These are phyloP conservation scores for Drosophila rhopaloa DNA, from an alignment of 1,140 invertebrate genomes.

Conservation along the genomic window DNA sequence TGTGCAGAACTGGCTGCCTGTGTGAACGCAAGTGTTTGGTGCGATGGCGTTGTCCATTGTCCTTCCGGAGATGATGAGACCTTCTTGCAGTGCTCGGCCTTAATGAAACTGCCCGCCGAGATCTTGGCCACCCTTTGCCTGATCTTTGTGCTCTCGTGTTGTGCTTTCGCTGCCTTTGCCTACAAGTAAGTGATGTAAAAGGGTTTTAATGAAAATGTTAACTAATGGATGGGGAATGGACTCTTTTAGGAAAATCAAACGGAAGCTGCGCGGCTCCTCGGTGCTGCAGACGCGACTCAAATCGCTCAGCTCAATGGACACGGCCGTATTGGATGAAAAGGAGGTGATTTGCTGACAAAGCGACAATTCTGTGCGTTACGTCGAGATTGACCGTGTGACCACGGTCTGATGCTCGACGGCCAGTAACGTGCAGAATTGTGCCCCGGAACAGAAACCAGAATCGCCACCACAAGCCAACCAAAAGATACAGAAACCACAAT, in stretches of 20 bases:
- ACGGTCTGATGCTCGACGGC: slow-evolving; percentile 89
- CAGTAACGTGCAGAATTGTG: slow-evolving; percentile 84
- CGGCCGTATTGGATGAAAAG: slow-evolving; percentile 92
- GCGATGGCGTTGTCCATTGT: slow-evolving; percentile 93
- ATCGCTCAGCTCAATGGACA: slow-evolving; percentile 90
- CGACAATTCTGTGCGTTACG: slow-evolving; percentile 96
- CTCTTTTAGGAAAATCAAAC: slow-evolving; percentile 80
- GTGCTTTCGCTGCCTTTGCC: slow-evolving; percentile 79
- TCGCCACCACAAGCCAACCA: slow-evolving; percentile 35
- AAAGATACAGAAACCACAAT: slow-evolving; percentile 40
- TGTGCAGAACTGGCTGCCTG: slow-evolving; percentile 95
- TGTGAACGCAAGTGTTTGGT: slow-evolving; percentile 94
- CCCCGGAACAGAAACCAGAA: slow-evolving; percentile 70
- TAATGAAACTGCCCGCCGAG: slow-evolving; percentile 90
- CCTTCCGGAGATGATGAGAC: slow-evolving; percentile 95
- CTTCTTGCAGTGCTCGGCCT: slow-evolving; percentile 90
- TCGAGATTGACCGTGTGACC: slow-evolving; percentile 94
- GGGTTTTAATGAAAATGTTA: too few relatives aligned
- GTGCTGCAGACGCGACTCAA: slow-evolving; percentile 91
- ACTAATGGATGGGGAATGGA: too few relatives aligned
- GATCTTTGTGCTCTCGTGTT: slow-evolving; percentile 82
- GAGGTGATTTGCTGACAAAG: slow-evolving; percentile 97
- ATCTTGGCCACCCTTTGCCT: slow-evolving; percentile 87
- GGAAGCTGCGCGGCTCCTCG: slow-evolving; percentile 88
- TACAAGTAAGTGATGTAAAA: slow-evolving; percentile 71